Base-by-base conservation (phyloP, 1,140 invertebrate genomes). In the Antheraea mylitta region DNA sequence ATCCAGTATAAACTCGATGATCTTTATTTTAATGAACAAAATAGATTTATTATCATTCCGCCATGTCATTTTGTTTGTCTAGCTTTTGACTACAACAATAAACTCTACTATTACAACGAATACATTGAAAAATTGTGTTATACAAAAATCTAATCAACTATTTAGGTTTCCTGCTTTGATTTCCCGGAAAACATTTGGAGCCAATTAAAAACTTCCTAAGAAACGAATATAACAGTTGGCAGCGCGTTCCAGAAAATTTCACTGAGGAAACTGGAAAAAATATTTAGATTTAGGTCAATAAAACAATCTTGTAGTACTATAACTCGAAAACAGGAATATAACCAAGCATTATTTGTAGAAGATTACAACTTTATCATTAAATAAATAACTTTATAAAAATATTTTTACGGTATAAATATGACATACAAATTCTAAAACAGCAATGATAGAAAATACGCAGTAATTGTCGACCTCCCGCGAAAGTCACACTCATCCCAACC, bases 291-390 rank as follows among this genome's bases (percentile, higher is more conserved):
- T n/a, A 53, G 45, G 45, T 53, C 45, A 53, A 53, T 53, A 53
- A 53, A 53, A 53, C 45, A 53, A 53, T 53, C 45, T 53, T 6
- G 45, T 53, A 53, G 45, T 53, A 53, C 45, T 53, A 53, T 53
- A 53, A 53, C 16, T 53, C 11, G 45, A 16, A 53, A 0, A 53
- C 45, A 53, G 45, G 11, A 16, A 53, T 0, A 13, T 53, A 53
- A n/a, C 16, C 45, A 53, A 13, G 2, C 9, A 6, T 16, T 13
- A 13, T 53, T 42, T 30, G 22, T 30, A 30, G 22, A 30, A 30
- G 4, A 30, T 30, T 30, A 30, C 4, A 30, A 30, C 22, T 30
- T 30, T 30, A 30, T 30, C 4, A 30, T 30, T 4, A 30, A 30
- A 30, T 4, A 2, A 4, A 30, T 30, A 30, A 30, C 22, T 30